Percentiles rank a stretch among this genome's conserved stretches.
phyloP scores from a whole-genome alignment of 2,113 vertebrate species.

The Riparia riparia region DNA sequence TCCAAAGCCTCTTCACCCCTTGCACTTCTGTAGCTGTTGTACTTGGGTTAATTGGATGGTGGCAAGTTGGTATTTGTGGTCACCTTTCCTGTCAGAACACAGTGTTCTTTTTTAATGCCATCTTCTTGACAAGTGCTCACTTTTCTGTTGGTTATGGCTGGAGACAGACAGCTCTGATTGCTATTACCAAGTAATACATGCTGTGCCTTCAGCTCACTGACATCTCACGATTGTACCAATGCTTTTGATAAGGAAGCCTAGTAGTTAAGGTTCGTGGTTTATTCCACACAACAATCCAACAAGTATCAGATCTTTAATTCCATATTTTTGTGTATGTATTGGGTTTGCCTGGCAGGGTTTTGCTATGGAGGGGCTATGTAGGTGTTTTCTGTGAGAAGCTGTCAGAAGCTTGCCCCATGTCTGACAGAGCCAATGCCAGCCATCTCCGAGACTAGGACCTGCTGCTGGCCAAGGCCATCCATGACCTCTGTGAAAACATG shows the following conservation, averaged over 20 bases:
- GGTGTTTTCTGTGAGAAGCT: not conserved
- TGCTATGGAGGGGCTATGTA: not conserved
- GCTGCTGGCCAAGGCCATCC: not conserved
- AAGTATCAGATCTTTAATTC: not conserved
- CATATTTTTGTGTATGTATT: not conserved
- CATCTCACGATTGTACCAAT: not conserved
- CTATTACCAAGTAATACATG: not conserved
- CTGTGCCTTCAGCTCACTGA: not conserved
- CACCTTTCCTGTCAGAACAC: not conserved
- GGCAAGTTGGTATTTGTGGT: slow-evolving; percentile 14
- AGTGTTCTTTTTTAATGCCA: not conserved
- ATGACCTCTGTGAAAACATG: not conserved
- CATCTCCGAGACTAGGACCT: no score
- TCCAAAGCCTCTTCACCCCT: not conserved
- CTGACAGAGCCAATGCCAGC: not conserved
- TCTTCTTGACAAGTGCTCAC: not conserved
- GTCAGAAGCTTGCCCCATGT: not conserved
- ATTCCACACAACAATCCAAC: not conserved
- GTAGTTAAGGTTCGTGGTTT: not conserved
- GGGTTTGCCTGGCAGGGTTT: not conserved
- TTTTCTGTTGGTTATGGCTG: not conserved
- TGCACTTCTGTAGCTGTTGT: not conserved
- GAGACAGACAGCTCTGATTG: slow-evolving; percentile 3
- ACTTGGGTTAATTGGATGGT: slow-evolving; percentile 23
- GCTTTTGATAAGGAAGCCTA: not conserved